Percentiles rank a stretch among this genome's conserved stretches.
phyloP scores from a whole-genome alignment of 2,113 vertebrate genomes.

The Eleginops maclovinus region DNA sequence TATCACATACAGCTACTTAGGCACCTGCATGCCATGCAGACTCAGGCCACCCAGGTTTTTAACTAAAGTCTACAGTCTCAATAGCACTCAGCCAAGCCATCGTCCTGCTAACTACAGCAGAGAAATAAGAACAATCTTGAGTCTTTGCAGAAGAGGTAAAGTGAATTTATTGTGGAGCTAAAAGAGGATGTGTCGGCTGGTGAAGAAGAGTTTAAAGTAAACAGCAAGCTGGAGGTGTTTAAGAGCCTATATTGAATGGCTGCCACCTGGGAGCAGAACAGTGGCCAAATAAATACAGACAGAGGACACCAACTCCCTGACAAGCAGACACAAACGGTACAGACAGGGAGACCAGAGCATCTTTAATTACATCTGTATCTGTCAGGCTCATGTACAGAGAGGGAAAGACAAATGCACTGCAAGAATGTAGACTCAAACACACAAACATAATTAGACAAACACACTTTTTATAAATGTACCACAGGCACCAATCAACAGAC shows the following conservation, averaged over 20 bases:
- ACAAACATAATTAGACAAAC: not conserved
- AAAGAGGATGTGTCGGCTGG: not conserved
- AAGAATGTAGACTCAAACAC: not conserved
- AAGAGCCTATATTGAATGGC: constrained; percentile 7
- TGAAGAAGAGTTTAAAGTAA: not conserved
- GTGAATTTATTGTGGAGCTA: constrained; percentile 10
- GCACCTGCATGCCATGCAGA: constrained; percentile 1
- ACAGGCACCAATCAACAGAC: constrained; percentile 13
- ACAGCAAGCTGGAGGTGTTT: not conserved
- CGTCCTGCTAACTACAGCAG: constrained; percentile 30
- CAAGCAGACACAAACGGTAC: constrained; percentile 8
- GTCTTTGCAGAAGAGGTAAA: constrained; percentile 12
- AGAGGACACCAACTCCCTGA: not conserved
- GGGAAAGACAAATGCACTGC: too few species aligned
- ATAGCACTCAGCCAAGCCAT: constrained; percentile 27
- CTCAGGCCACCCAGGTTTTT: constrained; percentile 18
- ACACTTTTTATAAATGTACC: not conserved
- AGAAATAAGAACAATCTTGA: constrained; percentile 26
- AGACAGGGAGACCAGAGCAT: not conserved
- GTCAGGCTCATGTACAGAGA: not conserved
- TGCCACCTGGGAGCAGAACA: not conserved
- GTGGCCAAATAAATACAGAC: constrained; percentile 27
- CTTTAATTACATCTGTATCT: not conserved
- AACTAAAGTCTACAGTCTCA: constrained; percentile 14
- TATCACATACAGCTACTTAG: constrained; percentile 15